Evolutionary conservation across 2,888 invertebrate species (phyloP).

Genomic region (Tipula unca): DNA sequence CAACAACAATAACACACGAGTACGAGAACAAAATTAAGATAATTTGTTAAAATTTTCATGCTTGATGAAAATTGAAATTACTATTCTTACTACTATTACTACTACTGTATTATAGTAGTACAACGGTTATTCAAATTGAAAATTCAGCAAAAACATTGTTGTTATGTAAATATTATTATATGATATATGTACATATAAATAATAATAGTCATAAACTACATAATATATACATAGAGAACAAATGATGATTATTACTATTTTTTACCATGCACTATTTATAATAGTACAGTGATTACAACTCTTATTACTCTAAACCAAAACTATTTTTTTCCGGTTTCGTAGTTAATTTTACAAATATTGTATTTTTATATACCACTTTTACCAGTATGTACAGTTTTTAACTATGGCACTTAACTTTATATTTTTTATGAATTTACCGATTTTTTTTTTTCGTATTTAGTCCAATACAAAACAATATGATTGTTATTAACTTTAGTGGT

Average conservation of each 20-base stretch:
- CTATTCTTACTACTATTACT: neutral
- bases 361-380: neutral
- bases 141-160: neutral
- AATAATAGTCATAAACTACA: neutral
- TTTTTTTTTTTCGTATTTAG: neutral
- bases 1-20: neutral
- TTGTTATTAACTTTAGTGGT: too few relatives aligned
- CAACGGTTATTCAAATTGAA: neutral
- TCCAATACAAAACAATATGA: too few relatives aligned
- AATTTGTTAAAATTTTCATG: neutral
- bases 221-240: too few relatives aligned
- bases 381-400: neutral
- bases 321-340: neutral
- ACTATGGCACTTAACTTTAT: neutral
- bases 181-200: neutral
- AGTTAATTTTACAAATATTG: neutral
- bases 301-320: neutral
- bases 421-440: neutral
- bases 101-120: too few relatives aligned
- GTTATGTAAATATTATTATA: neutral
- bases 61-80: neutral
- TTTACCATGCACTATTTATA: neutral
- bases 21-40: neutral
- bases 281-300: neutral
- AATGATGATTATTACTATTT: neutral